Base-by-base conservation (phyloP, 2,113 vertebrate species). In the Pomatostomus ruficeps region DNA sequence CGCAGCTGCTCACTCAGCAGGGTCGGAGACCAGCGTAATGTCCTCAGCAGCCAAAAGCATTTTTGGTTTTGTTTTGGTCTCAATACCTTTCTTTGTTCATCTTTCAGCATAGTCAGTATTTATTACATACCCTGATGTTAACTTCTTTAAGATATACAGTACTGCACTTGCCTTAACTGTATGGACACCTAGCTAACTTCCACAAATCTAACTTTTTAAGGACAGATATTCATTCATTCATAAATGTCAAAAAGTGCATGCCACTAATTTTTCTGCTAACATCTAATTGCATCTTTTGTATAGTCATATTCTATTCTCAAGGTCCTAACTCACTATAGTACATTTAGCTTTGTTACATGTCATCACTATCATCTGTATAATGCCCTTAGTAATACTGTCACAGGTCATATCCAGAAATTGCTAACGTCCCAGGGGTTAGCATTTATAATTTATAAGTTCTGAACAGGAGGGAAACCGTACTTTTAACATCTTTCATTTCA, bases 361-460 rank as follows among this genome's bases (percentile, higher is more conserved):
- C 3, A 5, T 54, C 43, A 29, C 8, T 77, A 48, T 66, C 31
- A 52, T 58, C 46, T 70, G 19, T 29, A 80, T 40, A 62, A 66
- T 25, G 20, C 42, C 46, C 23, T 78, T 66, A 63, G 6, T n/a
- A 91, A 75, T 59, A 36, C 9, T 85, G 43, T 40, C 20, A 78
- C 11, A 49, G 6, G 35, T 23, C 75, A 58, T 46, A 38, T 14
- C 9, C 46, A 29, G 6, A 17, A 88, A 74, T 12, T 66, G 28
- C 38, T 67, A 46, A 75, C 35, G 42, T 76, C 19, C 40, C 48
- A 33, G 12, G 11, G 24, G 29, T 33, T 82, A 79, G 5, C 13
- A 82, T 78, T 85, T 67, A 87, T 80, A 57, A 62, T 82, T 88
- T 67, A 73, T 81, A 61, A 62, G 46, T 78, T 85, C 65, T 19